Conservation (phyloP, 2,113 vertebrate species). For the Leuciscus idus region DNA sequence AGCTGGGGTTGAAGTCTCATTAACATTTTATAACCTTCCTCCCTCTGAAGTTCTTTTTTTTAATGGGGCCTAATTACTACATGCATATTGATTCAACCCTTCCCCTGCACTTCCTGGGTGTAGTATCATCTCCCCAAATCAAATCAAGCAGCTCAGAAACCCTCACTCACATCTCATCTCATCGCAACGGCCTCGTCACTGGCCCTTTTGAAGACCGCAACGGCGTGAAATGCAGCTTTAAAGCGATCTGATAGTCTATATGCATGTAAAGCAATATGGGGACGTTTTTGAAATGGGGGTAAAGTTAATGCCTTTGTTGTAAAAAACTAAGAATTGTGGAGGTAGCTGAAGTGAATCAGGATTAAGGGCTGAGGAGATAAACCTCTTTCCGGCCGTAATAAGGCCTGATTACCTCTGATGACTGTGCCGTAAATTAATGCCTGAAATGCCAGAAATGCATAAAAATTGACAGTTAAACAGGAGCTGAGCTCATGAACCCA, state of each 20-base stretch:
- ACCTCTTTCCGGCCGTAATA: slow-evolving; percentile 47
- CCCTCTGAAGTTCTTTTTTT: slow-evolving; percentile 72
- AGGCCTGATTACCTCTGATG: slow-evolving; percentile 57
- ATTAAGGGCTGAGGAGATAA: slow-evolving; percentile 62
- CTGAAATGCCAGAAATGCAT: slow-evolving; percentile 52
- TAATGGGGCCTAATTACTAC: slow-evolving; percentile 72
- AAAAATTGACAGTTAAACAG: slow-evolving; percentile 58
- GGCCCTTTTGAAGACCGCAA: slow-evolving; percentile 35
- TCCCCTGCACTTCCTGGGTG: slow-evolving; percentile 63
- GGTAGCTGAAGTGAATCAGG: slow-evolving; percentile 57
- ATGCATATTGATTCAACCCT: slow-evolving; percentile 71
- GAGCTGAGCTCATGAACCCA: slow-evolving; percentile 48
- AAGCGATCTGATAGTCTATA: slow-evolving; percentile 29
- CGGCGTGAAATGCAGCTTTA: slow-evolving; percentile 42
- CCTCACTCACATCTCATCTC: slow-evolving; percentile 27
- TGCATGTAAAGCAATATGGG: slow-evolving; percentile 30
- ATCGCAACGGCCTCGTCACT: slow-evolving; percentile 42
- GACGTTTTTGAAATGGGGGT: slow-evolving; percentile 47
- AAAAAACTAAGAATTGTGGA: slow-evolving; percentile 42
- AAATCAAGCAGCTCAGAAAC: slow-evolving; percentile 53
- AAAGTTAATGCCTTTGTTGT: slow-evolving; percentile 53
- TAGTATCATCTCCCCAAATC: slow-evolving; percentile 56
- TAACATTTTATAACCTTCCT: slow-evolving; percentile 73
- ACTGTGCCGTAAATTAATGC: slow-evolving; percentile 52
- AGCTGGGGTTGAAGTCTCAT: slow-evolving; percentile 69